Base-by-base conservation (phyloP, 2,888 invertebrate species). In the Luffia ferchaultella region DNA sequence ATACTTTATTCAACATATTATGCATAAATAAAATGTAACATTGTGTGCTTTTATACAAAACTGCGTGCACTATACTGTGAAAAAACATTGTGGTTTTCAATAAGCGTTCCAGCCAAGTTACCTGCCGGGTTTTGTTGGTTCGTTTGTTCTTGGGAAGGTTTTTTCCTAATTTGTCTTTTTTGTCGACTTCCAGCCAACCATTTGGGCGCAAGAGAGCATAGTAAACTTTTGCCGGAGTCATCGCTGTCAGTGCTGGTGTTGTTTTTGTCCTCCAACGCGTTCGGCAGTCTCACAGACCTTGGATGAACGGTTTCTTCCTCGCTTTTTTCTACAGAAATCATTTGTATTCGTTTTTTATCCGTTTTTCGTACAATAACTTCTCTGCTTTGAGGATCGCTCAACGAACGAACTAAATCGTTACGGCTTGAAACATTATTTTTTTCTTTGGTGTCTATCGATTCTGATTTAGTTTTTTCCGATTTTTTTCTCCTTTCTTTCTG, bases 161-260 rank as follows among this genome's bases (percentile, higher is more conserved):
- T 50, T 20, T 50, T 50, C 19, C 46, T 42, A 20, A 50, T 43
- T 42, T 48, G 56, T 55, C 18, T 58, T 53, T 52, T 54, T 50
- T 42, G 54, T 47, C 40, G 52, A 20, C 63, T 67, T 46, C 70
- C 63, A 7, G 68, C 62, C 54, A 77, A 64, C 79, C 80, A 82
- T 57, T 69, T 67, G 50, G 78, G 73, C 54, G 78, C 73, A 55
- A 75, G 63, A 54, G 75, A 62, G 62, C 77, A 76, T 60, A 79
- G 61, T 64, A 72, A 60, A 55, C 73, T 65, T 56, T 71, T 68
- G 47, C 67, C 70, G 15, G 73, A 73, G 57, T 72, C 76, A 48
- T 66, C 68, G 55, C 76, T 73, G 52, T 30, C 30, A 3, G 30
- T 30, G 55, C 61, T 64, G 51, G 56, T 56, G 9, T 53, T 42